Percentiles rank a stretch among this genome's conserved stretches.
Conservation (phyloP, 1,140 invertebrate species). For the Megalonaias nervosa region DNA sequence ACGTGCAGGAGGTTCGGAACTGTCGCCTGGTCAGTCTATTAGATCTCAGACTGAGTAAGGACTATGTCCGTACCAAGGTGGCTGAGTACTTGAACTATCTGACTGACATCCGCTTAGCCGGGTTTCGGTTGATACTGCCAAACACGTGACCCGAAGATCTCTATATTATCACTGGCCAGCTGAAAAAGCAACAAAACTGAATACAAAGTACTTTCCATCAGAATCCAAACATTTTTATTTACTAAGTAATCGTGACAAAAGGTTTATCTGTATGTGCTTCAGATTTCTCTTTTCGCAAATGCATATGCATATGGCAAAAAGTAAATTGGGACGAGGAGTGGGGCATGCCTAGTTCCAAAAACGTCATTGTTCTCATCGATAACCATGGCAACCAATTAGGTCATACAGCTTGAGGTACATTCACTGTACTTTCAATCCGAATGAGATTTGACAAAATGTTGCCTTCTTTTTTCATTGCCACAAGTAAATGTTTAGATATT, state of each 20-base stretch:
- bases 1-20: conserved; percentile 75
- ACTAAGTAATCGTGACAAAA: too few relatives aligned
- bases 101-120: conserved; percentile 84
- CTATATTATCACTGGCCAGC: conserved; percentile 72
- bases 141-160: conserved; percentile 69
- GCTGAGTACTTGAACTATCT: conserved; percentile 67
- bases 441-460: conserved; percentile 66
- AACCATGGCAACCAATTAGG: conserved; percentile 74
- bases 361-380: conserved; percentile 72
- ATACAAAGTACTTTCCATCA: conserved; percentile 55
- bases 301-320: too few relatives aligned
- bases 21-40: conserved; percentile 82
- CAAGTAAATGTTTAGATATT: too few relatives aligned
- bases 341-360: conserved; percentile 62
- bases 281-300: conserved; percentile 59
- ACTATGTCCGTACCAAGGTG: conserved; percentile 79
- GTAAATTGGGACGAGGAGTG: conserved; percentile 60
- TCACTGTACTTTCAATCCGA: conserved; percentile 61
- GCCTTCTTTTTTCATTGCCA: too few relatives aligned
- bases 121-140: conserved; percentile 70
- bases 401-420: conserved; percentile 63
- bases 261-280: too few relatives aligned
- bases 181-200: conserved; percentile 63
- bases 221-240: conserved; percentile 69
- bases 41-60: conserved; percentile 80